phyloP scores from a whole-genome alignment of 2,113 vertebrate genomes.

The Ia io region DNA sequence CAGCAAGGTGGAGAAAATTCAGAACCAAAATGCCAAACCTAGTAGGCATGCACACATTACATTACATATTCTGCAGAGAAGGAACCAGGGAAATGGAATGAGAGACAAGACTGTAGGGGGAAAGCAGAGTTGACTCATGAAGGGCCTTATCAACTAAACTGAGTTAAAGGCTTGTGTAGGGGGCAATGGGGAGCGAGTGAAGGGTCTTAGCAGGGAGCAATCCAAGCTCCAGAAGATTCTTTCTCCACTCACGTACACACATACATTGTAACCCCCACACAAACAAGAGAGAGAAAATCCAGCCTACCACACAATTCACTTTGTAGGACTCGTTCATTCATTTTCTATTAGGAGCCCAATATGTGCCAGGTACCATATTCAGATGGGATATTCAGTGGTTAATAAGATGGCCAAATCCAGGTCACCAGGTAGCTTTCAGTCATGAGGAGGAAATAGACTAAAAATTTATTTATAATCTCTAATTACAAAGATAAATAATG shows the following conservation, averaged over 20 bases:
- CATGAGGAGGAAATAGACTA: neutral
- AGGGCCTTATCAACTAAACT: neutral
- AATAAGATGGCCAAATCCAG: neutral
- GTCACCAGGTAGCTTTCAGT: neutral
- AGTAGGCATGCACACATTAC: fast-evolving
- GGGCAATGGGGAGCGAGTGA: fast-evolving
- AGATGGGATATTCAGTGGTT: neutral
- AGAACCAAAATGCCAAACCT: neutral
- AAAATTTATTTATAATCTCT: neutral
- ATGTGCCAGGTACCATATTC: neutral
- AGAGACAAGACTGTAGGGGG: neutral
- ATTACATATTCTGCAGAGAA: neutral
- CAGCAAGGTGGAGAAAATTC: neutral
- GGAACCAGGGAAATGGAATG: fast-evolving
- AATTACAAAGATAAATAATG: neutral
- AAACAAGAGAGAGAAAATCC: neutral
- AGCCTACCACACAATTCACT: neutral
- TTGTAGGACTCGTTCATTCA: neutral
- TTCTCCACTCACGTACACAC: neutral
- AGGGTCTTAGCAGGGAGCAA: neutral
- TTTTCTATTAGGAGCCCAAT: neutral
- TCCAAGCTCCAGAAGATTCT: neutral
- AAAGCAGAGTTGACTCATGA: fast-evolving
- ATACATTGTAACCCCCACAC: fast-evolving
- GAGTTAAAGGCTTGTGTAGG: neutral